Percentiles rank a stretch among this genome's conserved stretches.
Conservation (phyloP, 2,113 vertebrate species). For the Tamias sibiricus region DNA sequence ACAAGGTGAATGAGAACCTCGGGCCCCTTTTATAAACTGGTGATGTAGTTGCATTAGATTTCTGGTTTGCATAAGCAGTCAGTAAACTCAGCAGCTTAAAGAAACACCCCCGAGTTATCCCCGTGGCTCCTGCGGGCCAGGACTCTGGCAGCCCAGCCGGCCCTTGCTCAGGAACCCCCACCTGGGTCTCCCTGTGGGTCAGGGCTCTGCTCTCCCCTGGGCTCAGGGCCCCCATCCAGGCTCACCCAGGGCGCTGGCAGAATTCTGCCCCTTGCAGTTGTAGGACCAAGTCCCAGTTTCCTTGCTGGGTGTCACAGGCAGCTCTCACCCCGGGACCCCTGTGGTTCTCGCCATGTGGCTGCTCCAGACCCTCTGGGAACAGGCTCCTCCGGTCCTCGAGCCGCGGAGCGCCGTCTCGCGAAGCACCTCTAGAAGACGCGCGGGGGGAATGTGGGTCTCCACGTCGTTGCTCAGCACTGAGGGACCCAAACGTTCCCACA, state of each 20-base stretch:
- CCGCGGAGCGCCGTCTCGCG: no score
- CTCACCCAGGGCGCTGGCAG: accelerated
- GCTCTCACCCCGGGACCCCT: accelerated
- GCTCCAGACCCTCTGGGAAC: neutral
- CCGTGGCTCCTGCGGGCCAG: neutral
- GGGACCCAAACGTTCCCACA: no score
- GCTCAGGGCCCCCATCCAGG: neutral
- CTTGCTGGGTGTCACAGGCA: neutral
- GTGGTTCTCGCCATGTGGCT: accelerated
- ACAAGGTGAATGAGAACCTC: accelerated
- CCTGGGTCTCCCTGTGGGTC: accelerated
- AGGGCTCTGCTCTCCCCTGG: no score
- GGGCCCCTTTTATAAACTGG: accelerated
- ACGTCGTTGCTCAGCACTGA: no score
- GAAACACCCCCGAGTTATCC: accelerated
- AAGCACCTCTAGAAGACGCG: no score
- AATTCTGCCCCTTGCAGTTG: neutral
- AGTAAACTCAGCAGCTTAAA: no score
- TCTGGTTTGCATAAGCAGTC: accelerated
- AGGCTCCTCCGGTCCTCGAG: accelerated
- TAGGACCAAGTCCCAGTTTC: accelerated
- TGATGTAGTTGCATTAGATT: accelerated
- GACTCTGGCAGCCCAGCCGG: accelerated
- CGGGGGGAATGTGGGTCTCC: no score
- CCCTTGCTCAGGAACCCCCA: accelerated